Evolutionary conservation across 1,140 invertebrate species (phyloP).

Genomic region (Periplaneta americana): DNA sequence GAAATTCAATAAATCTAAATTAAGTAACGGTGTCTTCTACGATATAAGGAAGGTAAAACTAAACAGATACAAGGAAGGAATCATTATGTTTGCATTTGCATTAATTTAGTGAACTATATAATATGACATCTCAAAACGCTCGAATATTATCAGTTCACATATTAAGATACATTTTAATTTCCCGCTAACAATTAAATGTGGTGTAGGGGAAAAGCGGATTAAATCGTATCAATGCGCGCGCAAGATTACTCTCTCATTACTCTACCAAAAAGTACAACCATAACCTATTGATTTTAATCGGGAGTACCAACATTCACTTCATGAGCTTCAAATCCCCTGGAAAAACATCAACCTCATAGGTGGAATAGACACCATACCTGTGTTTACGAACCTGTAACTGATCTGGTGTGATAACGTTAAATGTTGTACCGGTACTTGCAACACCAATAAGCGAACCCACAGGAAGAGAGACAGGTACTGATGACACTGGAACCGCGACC

Average conservation of each 20-base stretch:
- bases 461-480: conserved; percentile 67
- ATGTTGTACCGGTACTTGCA: conserved; percentile 56
- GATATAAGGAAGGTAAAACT: too few species aligned
- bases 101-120: too few species aligned
- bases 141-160: too few species aligned
- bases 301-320: not conserved
- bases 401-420: conserved; percentile 79
- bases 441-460: conserved; percentile 72
- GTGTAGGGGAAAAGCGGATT: not conserved
- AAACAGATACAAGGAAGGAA: too few species aligned
- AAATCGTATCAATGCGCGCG: not conserved
- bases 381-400: conserved; percentile 54
- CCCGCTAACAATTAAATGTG: not conserved
- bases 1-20: not conserved
- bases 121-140: too few species aligned
- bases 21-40: too few species aligned
- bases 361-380: not conserved
- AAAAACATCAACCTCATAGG: not conserved
- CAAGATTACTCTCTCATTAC: not conserved
- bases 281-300: not conserved
- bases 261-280: not conserved
- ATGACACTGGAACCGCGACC: conserved; percentile 35
- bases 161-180: too few species aligned
- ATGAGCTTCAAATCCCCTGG: not conserved
- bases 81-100: too few species aligned